Evolutionary conservation across 2,888 invertebrate genomes (phyloP), one percentile per base, ranked within the genome.

Genomic region (Temnothorax rugatulus): DNA sequence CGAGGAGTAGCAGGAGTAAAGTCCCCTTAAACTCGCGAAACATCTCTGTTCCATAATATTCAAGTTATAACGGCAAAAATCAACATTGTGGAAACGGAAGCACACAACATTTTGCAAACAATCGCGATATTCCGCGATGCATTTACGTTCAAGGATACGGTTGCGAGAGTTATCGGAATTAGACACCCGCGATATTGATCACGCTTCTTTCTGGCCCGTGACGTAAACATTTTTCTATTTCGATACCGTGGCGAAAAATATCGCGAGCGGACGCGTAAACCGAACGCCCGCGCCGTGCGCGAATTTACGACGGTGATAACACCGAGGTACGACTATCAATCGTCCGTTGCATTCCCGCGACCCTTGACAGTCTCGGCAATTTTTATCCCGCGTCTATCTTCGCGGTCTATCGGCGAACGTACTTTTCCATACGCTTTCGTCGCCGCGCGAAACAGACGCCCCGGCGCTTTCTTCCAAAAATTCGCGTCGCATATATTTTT

Each of bases 141-240:
- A 69, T 57, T 68, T 44, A 44, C 29, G 29, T 57, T 29, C 8
- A 47, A 21, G 21, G 13, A 79, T 18, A 13, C 34, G 21, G 13
- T 54, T n/a, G 21, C 21, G 47, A 47, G 47, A 73, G 25, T 81
- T 81, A 81, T 81, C 25, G 79, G 74, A 73, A 81, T 81, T 79
- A 81, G 59, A 81, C 73, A 59, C 38, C 57, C 34, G 1, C 13
- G 74, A 59, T 81, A 81, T 81, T 25, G 74, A 81, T 81, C 79
- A 73, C 34, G 47, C 59, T 81, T 59, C 47, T 73, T 73, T 81
- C 79, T 61, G 59, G 59, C 13, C 47, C 9, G 47, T 81, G 74
- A 81, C 79, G 38, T 38, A 81, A 81, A 81, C 74, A 81, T 81
- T 81, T 81, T 73, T 81, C 79, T 73, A 81, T 81, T 81, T 73